Evolutionary conservation across 2,797 vertebrate species (phyloP).

Genomic region (Acrossocheilus wenchowensis): DNA sequence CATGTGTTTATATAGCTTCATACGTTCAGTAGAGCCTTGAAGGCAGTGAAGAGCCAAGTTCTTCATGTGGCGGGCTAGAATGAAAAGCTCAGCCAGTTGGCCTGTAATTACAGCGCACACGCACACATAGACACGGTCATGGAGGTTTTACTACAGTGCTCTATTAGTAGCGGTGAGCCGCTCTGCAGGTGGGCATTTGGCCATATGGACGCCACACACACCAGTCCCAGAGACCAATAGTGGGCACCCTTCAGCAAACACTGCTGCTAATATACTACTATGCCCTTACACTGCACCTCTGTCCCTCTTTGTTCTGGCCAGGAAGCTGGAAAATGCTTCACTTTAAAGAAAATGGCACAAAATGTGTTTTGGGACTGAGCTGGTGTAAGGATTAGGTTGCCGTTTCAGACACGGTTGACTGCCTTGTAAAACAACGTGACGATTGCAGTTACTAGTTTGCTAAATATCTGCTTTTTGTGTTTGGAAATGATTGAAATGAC

Average conservation of each 20-base stretch:
- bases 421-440: conserved; percentile 31
- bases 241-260: conserved; percentile 14
- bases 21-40: conserved; percentile 37
- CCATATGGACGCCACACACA: conserved; percentile 42
- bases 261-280: conserved; percentile 27
- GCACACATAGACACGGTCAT: conserved; percentile 46
- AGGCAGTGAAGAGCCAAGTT: conserved; percentile 43
- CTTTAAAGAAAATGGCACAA: conserved; percentile 14
- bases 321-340: conserved; percentile 51
- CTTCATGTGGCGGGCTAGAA: conserved; percentile 59
- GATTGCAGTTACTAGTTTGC: conserved; percentile 24
- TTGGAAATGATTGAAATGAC: not conserved
- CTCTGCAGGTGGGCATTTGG: conserved; percentile 53
- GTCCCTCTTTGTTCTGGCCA: conserved; percentile 45
- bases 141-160: conserved; percentile 61
- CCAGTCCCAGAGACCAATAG: conserved; percentile 29
- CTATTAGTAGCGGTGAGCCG: conserved; percentile 59
- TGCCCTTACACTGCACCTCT: conserved; percentile 26
- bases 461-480: conserved; percentile 27
- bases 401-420: conserved; percentile 20
- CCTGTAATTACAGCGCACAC: conserved; percentile 61
- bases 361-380: conserved; percentile 31
- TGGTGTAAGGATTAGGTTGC: conserved; percentile 26
- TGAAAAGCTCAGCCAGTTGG: conserved; percentile 46
- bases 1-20: conserved; percentile 46